Evolutionary conservation across 2,888 invertebrate genomes (phyloP), one percentile per base, ranked within the genome.

Genomic region (Epicampocera succincta): DNA sequence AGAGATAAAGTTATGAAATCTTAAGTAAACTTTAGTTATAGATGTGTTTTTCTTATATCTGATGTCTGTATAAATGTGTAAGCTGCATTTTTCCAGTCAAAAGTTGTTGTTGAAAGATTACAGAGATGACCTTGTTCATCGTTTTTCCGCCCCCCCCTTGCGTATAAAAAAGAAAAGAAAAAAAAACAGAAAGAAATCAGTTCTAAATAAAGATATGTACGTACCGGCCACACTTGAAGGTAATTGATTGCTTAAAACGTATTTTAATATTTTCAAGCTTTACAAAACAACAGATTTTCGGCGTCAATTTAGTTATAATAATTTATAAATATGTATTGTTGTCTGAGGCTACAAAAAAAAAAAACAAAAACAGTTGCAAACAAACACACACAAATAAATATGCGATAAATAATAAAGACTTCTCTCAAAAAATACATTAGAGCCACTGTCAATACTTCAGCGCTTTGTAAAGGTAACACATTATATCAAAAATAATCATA

Each of bases 381-480:
- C 40, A 72, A 50, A 66, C 21, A 65, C 38, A 44, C 58, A 50
- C 21, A 52, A 52, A 58, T 58, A 54, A 65, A 50, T 52, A 71
- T 65, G 56, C 56, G 65, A 65, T 65, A 33, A 63, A 56, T 61
- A 63, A 56, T 44, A 48, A 33, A 42, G 63, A 73, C 56, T 56
- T 46, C 29, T 73, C 56, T 75, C 52, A 29, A 66, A 72, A 72
- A 50, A 42, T 77, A 50, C 50, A 52, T 71, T 66, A 71, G 46
- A 63, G 48, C 79, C 48, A 61, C 61, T 61, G 42, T 72, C 19
- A 56, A 65, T 50, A 29, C 72, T 50, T 66, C 72, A 76, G 25
- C 80, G 81, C 79, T 81, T 66, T 74, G 63, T 74, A 84, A 84
- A 84, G 84, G 84, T 84, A 84, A 84, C 84, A 83, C 76, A 71